Conservation (phyloP, 2,113 vertebrate species). For the Cephalopterus ornatus region DNA sequence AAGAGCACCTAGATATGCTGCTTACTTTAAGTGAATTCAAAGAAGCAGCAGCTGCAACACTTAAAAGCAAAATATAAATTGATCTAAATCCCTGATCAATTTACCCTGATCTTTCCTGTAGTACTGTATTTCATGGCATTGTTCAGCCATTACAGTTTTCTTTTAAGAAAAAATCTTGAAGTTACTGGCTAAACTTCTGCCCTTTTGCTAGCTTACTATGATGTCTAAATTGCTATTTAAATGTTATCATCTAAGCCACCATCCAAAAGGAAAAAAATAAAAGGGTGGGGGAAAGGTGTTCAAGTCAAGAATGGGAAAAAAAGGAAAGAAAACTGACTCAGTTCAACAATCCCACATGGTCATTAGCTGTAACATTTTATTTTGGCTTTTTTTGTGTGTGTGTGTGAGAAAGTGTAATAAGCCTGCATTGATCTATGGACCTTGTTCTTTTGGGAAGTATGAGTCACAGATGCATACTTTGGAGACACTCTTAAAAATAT, state of each 20-base stretch:
- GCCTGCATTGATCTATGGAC: constrained; percentile 65
- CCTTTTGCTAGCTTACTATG: neutral
- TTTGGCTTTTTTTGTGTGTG: neutral
- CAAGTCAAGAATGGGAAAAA: neutral
- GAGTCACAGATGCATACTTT: constrained; percentile 68
- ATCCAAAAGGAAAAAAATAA: neutral
- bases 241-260: neutral
- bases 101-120: neutral
- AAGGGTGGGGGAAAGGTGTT: neutral
- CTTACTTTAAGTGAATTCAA: neutral
- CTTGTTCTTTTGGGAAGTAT: constrained; percentile 71
- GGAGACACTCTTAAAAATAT: constrained; percentile 70
- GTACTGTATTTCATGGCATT: neutral
- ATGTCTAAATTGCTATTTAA: constrained; percentile 21
- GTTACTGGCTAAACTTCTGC: constrained; percentile 20
- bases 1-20: neutral
- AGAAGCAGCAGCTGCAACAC: neutral
- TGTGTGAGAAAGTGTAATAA: constrained; percentile 62
- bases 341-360: constrained; percentile 12
- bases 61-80: constrained; percentile 4
- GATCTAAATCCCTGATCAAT: neutral
- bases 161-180: constrained; percentile 13
- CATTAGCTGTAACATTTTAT: constrained; percentile 19
- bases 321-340: neutral
- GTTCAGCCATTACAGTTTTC: neutral